These are phyloP conservation scores for Mionectes olivaceus DNA, from an alignment of 2,797 vertebrate species.

Conservation along the genomic window DNA sequence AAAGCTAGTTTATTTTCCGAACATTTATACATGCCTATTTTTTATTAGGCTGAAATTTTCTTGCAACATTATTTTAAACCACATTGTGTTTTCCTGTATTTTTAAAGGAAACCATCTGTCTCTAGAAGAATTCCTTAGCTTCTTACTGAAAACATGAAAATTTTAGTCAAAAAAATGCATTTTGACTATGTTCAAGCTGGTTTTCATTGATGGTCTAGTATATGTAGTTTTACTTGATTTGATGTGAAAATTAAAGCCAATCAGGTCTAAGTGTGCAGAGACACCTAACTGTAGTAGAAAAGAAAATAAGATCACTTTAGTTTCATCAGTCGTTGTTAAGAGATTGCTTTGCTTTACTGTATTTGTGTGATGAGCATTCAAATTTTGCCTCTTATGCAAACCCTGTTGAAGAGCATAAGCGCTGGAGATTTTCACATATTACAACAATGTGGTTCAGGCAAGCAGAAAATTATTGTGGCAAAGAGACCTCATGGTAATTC, in stretches of 20 bases:
- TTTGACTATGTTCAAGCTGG: not conserved
- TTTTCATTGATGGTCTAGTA: not conserved
- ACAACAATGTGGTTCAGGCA: not conserved
- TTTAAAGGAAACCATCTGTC: not conserved
- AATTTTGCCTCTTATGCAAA: not conserved
- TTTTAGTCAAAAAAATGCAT: not conserved
- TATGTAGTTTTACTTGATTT: not conserved
- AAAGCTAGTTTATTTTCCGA: not conserved
- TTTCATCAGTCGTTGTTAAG: not conserved
- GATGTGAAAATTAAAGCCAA: not conserved
- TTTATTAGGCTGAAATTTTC: not conserved
- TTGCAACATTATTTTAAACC: not conserved
- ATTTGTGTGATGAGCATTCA: not conserved
- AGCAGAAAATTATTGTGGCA: not conserved
- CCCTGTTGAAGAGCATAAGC: not conserved
- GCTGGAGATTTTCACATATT: not conserved
- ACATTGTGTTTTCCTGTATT: not conserved
- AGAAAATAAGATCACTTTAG: not conserved
- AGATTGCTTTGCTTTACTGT: not conserved
- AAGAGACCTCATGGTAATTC: not conserved
- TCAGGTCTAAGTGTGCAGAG: not conserved
- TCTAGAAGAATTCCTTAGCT: not conserved
- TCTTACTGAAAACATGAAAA: not conserved
- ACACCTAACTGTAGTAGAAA: not conserved
- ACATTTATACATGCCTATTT: not conserved